phyloP scores from a whole-genome alignment of 2,113 vertebrate species.

The Numenius arquata region DNA sequence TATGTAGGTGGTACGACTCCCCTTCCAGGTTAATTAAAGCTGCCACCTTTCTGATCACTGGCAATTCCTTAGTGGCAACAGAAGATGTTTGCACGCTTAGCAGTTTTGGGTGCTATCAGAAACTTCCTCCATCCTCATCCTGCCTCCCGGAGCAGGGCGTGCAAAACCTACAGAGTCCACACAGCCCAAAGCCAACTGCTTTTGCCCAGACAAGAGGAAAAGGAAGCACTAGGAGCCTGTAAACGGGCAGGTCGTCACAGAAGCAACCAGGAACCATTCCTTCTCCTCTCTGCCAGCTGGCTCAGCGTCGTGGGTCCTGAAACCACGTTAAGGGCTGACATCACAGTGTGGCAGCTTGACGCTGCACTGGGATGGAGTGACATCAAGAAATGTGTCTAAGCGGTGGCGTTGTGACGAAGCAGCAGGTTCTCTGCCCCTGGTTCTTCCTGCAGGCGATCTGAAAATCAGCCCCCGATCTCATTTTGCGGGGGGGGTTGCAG shows the following conservation, averaged over 20 bases:
- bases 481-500: background rate
- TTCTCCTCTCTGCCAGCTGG: background rate
- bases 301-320: accelerated
- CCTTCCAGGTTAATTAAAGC: background rate
- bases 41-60: background rate
- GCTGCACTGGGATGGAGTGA: background rate
- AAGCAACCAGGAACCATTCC: background rate
- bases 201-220: background rate
- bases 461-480: background rate
- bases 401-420: background rate
- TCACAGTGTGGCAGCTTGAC: accelerated
- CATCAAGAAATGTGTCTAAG: background rate
- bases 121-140: background rate
- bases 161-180: background rate
- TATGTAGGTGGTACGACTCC: background rate
- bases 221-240: background rate
- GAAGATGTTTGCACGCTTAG: background rate
- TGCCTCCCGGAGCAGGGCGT: background rate
- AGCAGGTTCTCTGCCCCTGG: background rate
- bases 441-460: background rate
- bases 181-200: background rate
- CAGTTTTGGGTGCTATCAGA: background rate
- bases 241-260: background rate
- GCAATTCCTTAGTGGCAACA: background rate
- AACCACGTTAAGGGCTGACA: background rate